Conservation (phyloP, 2,888 invertebrate species). For the Allolobophora icterica region DNA sequence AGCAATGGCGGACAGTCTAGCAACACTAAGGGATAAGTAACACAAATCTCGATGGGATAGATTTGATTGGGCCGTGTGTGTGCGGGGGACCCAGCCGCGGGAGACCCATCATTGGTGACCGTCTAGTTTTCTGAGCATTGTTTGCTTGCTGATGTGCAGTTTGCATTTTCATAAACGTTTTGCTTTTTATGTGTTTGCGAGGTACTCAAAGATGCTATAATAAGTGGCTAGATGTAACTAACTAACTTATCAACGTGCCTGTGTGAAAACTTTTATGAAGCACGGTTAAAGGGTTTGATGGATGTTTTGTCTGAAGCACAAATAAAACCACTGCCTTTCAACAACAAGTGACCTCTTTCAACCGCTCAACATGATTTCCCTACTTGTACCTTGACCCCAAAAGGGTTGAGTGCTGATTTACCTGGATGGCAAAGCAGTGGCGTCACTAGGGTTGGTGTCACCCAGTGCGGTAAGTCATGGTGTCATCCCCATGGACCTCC, state of each 20-base stretch:
- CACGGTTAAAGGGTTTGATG: not conserved
- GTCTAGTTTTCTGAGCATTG: not conserved
- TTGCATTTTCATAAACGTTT: not conserved
- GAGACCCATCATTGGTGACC: not conserved
- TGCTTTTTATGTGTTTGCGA: not conserved
- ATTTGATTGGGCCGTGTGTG: not conserved
- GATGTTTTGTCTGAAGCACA: not conserved
- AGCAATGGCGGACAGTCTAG: too few relatives aligned
- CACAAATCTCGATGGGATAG: not conserved
- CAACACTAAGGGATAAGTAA: not conserved
- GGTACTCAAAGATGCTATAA: not conserved
- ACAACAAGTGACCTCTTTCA: not conserved
- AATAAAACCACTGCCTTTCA: not conserved
- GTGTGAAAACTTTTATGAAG: not conserved
- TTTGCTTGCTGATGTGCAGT: not conserved
- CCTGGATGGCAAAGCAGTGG: too few relatives aligned
- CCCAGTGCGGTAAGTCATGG: too few relatives aligned
- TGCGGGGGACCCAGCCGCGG: too few relatives aligned
- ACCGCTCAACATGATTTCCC: not conserved
- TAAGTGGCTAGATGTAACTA: slow-evolving; percentile 1
- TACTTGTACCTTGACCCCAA: not conserved
- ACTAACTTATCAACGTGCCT: not conserved
- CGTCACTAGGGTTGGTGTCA: too few relatives aligned
- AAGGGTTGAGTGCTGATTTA: not conserved
- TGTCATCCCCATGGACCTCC: too few relatives aligned